Evolutionary conservation across 2,113 vertebrate genomes (phyloP).

Genomic region (Podarcis cretensis): DNA sequence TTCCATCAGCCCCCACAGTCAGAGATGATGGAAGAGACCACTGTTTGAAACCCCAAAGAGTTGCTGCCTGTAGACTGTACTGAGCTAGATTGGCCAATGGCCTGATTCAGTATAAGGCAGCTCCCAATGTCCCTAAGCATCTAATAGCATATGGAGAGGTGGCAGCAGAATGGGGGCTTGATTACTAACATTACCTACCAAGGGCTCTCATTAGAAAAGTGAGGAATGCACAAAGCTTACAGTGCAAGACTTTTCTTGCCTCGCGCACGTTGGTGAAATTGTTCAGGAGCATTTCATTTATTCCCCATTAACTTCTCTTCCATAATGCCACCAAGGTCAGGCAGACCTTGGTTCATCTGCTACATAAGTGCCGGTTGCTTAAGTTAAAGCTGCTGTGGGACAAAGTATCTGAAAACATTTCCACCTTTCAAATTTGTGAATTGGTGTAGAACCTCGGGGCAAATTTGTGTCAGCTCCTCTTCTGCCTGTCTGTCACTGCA

Average conservation of each 20-base stretch:
- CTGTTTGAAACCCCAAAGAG: no score
- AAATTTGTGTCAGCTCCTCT: neutral
- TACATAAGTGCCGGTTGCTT: conserved; percentile 10
- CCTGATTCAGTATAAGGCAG: no score
- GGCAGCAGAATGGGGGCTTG: neutral
- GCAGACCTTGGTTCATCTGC: conserved; percentile 55
- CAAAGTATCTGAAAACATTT: neutral
- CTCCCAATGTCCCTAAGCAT: no score
- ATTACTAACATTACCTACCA: neutral
- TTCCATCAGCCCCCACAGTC: no score
- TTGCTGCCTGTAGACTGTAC: no score
- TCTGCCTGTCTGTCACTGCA: neutral
- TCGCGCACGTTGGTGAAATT: conserved; percentile 36
- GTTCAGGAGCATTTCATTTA: conserved; percentile 48
- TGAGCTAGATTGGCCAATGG: no score
- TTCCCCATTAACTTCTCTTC: conserved; percentile 35
- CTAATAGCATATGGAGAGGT: neutral
- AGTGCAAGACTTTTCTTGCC: conserved; percentile 44
- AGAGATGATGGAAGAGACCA: no score
- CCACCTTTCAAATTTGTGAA: neutral
- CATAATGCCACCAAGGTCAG: conserved; percentile 44
- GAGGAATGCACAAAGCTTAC: neutral
- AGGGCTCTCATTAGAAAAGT: neutral
- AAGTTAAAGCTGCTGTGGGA: conserved; percentile 23
- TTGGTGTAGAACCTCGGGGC: neutral